Base-by-base conservation (phyloP, 2,888 invertebrate genomes). In the Hermaeophaga mercurialis region DNA sequence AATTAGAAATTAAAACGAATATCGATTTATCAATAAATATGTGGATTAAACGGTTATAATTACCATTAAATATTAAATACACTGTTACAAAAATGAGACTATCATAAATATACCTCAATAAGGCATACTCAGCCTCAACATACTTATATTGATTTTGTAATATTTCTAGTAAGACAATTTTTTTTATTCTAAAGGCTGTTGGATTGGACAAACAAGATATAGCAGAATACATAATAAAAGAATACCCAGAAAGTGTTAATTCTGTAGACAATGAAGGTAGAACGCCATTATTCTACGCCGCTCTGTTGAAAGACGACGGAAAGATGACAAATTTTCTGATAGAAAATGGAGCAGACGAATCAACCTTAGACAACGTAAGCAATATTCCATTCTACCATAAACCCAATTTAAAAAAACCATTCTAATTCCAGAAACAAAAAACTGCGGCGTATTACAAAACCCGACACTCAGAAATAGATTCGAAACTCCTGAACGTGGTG, bases 231-330 rank as follows among this genome's bases (percentile, higher is more conserved):
- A 84, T 94, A 38, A 75, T 89, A 1, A 83, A 84, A 39, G 81
- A 84, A 61, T 88, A 85, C 73, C 88, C 90, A 3, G 82, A 85
- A 71, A 84, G 88, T 1, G 81, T 89, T 18, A 83, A 84, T 45
- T 84, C 85, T 28, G 79, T 83, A 12, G 95, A 96, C 77, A 86
- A 86, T 70, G 91, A 94, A 58, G 94, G 94, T 15, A 83, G 92
- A 64, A 93, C 93, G 0, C 89, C 96, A 0, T 78, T 96, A 43
- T 95, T 96, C 78, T 96, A 92, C 78, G 90, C 94, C 0, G 91
- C 92, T 1, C 84, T 88, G 9, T 80, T 87, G 17, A 88, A 89
- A 73, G 92, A 93, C 68, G 89, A 88, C 49, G 87, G 86, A 62
- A 83, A 86, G 63, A 88, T 89, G 70, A 94, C 87, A 72, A 85